These are phyloP conservation scores for Callionymus lyra DNA, from an alignment of 2,113 vertebrate genomes.

Conservation along the genomic window DNA sequence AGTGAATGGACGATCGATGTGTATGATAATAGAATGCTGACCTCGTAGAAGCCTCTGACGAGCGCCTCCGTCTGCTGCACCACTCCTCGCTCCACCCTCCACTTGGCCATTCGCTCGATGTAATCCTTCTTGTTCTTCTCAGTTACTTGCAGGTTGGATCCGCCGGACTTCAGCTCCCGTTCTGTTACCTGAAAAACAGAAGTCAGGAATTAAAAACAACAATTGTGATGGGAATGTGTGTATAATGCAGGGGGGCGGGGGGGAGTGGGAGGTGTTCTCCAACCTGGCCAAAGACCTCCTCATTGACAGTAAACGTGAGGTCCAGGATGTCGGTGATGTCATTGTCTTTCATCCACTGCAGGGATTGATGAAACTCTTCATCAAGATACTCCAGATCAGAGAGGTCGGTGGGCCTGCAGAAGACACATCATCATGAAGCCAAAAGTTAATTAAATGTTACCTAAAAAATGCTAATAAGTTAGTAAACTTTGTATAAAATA, in stretches of 20 bases:
- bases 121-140: conserved; percentile 99
- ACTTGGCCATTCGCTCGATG: conserved; percentile 95
- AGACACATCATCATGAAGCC: conserved; percentile 1
- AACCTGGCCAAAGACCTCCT: conserved; percentile 98
- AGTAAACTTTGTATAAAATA: no score
- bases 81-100: conserved; percentile 88
- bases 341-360: conserved; percentile 99
- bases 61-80: conserved; percentile 91
- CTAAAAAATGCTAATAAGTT: no score
- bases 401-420: conserved; percentile 81
- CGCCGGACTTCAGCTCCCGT: conserved; percentile 90
- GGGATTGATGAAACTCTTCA: conserved; percentile 96
- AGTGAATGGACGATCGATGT: not conserved
- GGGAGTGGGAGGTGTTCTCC: not conserved
- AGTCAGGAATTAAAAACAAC: not conserved
- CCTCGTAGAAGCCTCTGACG: conserved; percentile 95
- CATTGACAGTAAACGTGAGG: conserved; percentile 94
- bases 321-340: conserved; percentile 96
- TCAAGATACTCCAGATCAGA: conserved; percentile 96
- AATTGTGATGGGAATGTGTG: not conserved
- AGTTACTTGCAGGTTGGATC: conserved; percentile 88
- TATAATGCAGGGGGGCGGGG: not conserved
- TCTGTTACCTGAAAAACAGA: conserved; percentile 78
- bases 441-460: no score
- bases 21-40: conserved; percentile 35